phyloP scores from a whole-genome alignment of 2,113 vertebrate species.

The Saimiri boliviensis region DNA sequence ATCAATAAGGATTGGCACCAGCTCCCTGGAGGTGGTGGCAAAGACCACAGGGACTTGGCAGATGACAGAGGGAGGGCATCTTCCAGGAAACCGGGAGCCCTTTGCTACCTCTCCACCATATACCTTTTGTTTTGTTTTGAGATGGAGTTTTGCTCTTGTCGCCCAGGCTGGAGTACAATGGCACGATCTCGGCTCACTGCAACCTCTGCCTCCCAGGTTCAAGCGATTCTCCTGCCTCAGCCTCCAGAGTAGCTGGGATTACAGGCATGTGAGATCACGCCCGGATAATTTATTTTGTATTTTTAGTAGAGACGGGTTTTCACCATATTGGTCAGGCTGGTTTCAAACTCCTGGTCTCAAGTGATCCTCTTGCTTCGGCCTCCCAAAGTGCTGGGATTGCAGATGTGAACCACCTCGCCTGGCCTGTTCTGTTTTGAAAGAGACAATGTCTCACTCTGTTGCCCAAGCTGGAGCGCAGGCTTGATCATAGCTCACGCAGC shows the following conservation, averaged over 20 bases:
- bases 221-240: background rate
- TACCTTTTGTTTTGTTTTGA: background rate
- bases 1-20: no score
- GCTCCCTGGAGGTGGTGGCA: no score
- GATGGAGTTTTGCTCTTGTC: background rate
- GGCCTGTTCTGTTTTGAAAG: no score
- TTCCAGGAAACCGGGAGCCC: background rate
- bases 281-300: background rate
- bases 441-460: no score
- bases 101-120: background rate
- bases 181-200: background rate
- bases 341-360: no score
- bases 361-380: no score
- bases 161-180: background rate
- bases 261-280: background rate
- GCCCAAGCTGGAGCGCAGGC: no score
- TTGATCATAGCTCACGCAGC: background rate
- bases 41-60: background rate
- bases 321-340: no score
- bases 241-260: background rate
- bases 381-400: no score
- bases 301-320: no score
- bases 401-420: no score
- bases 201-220: background rate
- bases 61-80: background rate